These are phyloP conservation scores for Daubentonia madagascariensis DNA, from an alignment of 2,113 vertebrate genomes.

Conservation along the genomic window DNA sequence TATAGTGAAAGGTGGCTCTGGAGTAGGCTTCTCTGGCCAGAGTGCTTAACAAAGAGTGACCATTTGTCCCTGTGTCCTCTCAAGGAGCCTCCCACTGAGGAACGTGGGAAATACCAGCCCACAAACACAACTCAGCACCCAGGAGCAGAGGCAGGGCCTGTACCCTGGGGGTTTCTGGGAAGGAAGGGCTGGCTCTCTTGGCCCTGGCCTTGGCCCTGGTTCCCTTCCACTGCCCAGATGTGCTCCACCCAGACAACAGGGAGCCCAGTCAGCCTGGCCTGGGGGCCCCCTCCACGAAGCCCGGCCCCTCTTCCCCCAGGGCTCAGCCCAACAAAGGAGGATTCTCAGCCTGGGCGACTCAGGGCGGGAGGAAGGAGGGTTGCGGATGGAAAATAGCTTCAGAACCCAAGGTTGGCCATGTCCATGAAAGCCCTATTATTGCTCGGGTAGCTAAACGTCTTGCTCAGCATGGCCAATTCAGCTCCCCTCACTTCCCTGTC, in stretches of 20 bases:
- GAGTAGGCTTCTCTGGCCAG: neutral
- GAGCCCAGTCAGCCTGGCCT: constrained; percentile 69
- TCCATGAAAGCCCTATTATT: constrained; percentile 75
- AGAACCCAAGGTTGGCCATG: constrained; percentile 69
- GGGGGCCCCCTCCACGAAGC: constrained; percentile 53
- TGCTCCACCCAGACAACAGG: constrained; percentile 68
- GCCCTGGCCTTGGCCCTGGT: constrained; percentile 55
- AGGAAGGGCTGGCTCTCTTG: constrained; percentile 28
- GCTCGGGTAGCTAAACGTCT: constrained; percentile 59
- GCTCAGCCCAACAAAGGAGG: constrained; percentile 71
- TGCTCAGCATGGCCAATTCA: constrained; percentile 66
- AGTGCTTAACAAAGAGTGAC: constrained; percentile 15
- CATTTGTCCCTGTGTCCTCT: neutral
- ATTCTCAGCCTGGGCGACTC: constrained; percentile 65
- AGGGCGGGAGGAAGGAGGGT: constrained; percentile 57
- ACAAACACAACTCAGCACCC: constrained; percentile 13
- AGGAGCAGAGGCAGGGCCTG: constrained; percentile 7
- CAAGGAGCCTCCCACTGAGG: constrained; percentile 4
- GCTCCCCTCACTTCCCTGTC: constrained; percentile 54
- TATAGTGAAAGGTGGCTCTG: neutral
- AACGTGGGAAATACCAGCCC: constrained; percentile 24
- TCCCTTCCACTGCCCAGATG: constrained; percentile 68
- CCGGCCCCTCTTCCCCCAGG: constrained; percentile 54
- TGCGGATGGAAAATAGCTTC: constrained; percentile 74
- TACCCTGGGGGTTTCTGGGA: constrained; percentile 39